Base-by-base conservation (phyloP, 2,797 vertebrate genomes). In the Pempheris klunzingeri region DNA sequence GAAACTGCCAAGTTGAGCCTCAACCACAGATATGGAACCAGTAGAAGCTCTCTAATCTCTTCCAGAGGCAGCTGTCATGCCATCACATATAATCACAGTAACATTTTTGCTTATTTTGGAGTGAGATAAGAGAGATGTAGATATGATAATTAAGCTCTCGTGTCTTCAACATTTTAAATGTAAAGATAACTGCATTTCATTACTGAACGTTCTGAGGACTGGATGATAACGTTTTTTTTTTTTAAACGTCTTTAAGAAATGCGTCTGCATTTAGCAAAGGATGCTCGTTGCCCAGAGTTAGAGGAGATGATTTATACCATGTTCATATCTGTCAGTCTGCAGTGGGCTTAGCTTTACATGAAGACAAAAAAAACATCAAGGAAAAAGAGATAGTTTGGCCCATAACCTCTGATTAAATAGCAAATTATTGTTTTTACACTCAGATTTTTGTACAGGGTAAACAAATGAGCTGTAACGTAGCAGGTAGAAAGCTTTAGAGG, bases 1-100 rank as follows among this genome's bases (percentile, higher is more conserved):
- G 76, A 80, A 75, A 68, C 24, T 75, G 74, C 74, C 68, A 81
- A 81, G 71, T 15, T 30, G n/a, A 84, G 66, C 53, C 67, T 70
- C 6, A 32, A 87, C 69, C 62, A 53, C 74, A 86, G 60, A 83
- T 57, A 78, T 79, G 68, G 74, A 89, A 75, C 61, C 39, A 69
- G 62, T 50, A 52, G 61, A 87, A 24, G 18, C 50, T 65, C 38
- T 49, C 4, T 85, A 87, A 90, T 84, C 14, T 88, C 34, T 85
- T 88, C 87, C 85, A 92, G 86, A 84, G 71, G 53, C 18, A 67
- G 77, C 60, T 22, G 18, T 50, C 34, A 54, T 60, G 46, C 71
- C 58, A 65, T 80, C 62, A 78, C 17, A 70, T 77, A 44, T 38
- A 74, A 84, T 77, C 55, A 62, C 30, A 80, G 44, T 60, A 12